phyloP scores from a whole-genome alignment of 2,113 vertebrate species.

The Salvelinus namaycush region DNA sequence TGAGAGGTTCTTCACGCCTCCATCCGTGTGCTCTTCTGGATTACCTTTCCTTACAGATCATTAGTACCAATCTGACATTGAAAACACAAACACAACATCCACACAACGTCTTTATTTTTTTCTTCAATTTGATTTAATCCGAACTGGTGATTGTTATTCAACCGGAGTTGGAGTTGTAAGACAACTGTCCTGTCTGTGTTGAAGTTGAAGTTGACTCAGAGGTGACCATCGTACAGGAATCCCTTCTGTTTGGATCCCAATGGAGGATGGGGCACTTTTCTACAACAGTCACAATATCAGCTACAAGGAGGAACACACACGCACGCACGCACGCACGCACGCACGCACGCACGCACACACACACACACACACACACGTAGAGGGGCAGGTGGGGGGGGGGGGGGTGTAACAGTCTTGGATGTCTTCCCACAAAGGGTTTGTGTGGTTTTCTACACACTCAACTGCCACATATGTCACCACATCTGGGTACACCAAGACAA shows the following conservation, averaged over 20 bases:
- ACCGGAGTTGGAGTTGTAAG: conserved; percentile 31
- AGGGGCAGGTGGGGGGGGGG: neutral
- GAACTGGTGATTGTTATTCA: conserved; percentile 46
- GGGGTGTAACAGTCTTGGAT: conserved; percentile 65
- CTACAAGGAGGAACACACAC: conserved; percentile 42
- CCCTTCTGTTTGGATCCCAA: conserved; percentile 33
- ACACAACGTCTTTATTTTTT: conserved; percentile 16
- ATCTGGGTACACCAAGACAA: conserved; percentile 58
- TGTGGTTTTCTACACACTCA: conserved; percentile 45
- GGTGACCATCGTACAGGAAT: conserved; percentile 20
- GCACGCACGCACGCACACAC: too few species aligned
- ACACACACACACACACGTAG: neutral
- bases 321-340: conserved; percentile 52
- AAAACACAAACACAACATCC: conserved; percentile 52
- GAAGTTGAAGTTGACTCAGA: conserved; percentile 1
- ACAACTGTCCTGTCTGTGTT: conserved; percentile 24
- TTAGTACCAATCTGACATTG: conserved; percentile 35
- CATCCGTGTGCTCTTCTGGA: conserved; percentile 57
- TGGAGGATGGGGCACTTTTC: conserved; percentile 41
- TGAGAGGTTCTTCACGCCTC: conserved; percentile 62
- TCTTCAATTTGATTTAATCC: neutral
- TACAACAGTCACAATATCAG: conserved; percentile 51
- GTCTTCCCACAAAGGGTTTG: conserved; percentile 44
- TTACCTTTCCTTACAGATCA: conserved; percentile 50
- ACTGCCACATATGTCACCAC: conserved; percentile 64